A percentile compares a stretch with the other conserved stretches of the same genome.
phyloP scores from a whole-genome alignment of 2,888 invertebrate species.

The Eupeodes luniger region DNA sequence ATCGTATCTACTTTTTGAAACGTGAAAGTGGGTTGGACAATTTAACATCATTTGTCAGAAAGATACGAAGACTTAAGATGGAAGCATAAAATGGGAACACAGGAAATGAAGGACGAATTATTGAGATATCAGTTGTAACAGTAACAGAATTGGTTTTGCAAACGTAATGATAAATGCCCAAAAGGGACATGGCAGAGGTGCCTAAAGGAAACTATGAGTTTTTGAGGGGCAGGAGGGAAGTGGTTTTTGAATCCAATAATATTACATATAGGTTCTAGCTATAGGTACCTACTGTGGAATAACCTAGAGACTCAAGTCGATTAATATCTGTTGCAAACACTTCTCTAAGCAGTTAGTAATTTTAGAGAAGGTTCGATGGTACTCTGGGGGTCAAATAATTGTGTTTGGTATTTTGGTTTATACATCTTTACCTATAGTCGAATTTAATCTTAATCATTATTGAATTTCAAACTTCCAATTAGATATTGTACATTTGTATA shows the following conservation, averaged over 20 bases:
- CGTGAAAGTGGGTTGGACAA: slow-evolving; percentile 74
- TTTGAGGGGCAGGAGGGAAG: not conserved
- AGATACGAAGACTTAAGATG: slow-evolving; percentile 34
- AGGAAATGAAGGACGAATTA: slow-evolving; percentile 63
- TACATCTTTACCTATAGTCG: not conserved
- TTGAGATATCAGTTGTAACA: slow-evolving; percentile 73
- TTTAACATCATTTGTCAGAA: slow-evolving; percentile 75
- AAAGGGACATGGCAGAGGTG: slow-evolving; percentile 20
- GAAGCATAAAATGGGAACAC: slow-evolving; percentile 31
- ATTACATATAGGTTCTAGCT: not conserved
- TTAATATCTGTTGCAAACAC: slow-evolving; percentile 38
- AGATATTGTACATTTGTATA: not conserved
- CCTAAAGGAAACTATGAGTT: not conserved
- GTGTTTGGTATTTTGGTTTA: slow-evolving; percentile 16
- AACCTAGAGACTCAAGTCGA: slow-evolving; percentile 17
- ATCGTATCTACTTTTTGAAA: slow-evolving; percentile 70
- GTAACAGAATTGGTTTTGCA: slow-evolving; percentile 66
- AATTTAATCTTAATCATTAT: slow-evolving; percentile 2
- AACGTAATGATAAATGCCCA: slow-evolving; percentile 70
- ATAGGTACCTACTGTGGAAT: not conserved
- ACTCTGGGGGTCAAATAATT: slow-evolving; percentile 6
- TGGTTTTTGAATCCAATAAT: not conserved
- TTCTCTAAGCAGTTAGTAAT: slow-evolving; percentile 13
- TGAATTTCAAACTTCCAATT: slow-evolving; percentile 31
- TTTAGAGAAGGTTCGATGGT: not conserved